Percentiles rank a stretch among this genome's conserved stretches.
Evolutionary conservation across 2,113 vertebrate species (phyloP).

Genomic region (Sitta europaea): DNA sequence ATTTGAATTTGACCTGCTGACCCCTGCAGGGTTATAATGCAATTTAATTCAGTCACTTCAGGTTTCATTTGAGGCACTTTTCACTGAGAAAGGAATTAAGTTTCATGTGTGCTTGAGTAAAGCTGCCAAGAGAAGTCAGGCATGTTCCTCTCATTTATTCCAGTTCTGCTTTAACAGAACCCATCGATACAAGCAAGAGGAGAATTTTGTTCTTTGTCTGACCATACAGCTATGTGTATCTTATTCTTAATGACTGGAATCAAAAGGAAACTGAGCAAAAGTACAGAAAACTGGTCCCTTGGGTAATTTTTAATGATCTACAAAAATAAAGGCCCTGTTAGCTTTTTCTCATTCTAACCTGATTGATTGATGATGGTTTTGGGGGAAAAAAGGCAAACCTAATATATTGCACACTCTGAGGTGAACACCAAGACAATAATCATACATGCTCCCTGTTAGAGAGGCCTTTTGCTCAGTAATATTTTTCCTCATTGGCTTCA

Average conservation of each 20-base stretch:
- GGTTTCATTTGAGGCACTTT: slow-evolving; percentile 3
- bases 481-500: not conserved
- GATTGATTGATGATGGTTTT: slow-evolving; percentile 36
- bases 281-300: not conserved
- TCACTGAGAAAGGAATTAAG: not conserved
- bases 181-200: not conserved
- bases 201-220: slow-evolving; percentile 8
- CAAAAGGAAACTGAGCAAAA: slow-evolving; percentile 12
- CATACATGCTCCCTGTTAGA: not conserved
- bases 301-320: slow-evolving; percentile 47
- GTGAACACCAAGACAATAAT: not conserved
- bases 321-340: slow-evolving; percentile 10
- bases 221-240: not conserved
- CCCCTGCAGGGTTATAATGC: not conserved
- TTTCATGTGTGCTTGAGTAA: not conserved
- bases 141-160: slow-evolving; percentile 25
- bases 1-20: slow-evolving; percentile 47
- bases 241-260: slow-evolving; percentile 26
- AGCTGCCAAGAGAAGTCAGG: not conserved
- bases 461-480: not conserved
- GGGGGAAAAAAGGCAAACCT: slow-evolving; percentile 1
- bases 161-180: not conserved
- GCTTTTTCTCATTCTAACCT: slow-evolving; percentile 13
- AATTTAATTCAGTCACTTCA: slow-evolving; percentile 40
- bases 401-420: not conserved